Percentiles rank a stretch among this genome's conserved stretches.
phyloP scores from a whole-genome alignment of 2,797 vertebrate genomes.

The Platyrinchus mystaceus region DNA sequence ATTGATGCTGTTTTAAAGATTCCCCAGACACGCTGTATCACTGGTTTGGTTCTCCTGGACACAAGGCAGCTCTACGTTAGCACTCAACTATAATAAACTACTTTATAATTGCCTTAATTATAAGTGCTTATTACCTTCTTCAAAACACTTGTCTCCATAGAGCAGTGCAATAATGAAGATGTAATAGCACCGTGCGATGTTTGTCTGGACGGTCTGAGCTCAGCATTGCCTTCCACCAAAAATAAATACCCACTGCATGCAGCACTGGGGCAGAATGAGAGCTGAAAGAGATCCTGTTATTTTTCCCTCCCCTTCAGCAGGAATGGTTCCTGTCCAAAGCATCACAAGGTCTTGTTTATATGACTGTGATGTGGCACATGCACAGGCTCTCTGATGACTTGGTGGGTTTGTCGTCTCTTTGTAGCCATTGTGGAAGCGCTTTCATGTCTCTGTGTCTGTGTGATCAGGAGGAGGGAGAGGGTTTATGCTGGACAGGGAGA shows the following conservation, averaged over 20 bases:
- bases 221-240: background rate
- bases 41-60: conserved; percentile 45
- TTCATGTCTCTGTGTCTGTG: background rate
- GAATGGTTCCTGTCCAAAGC: background rate
- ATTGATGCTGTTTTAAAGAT: conserved; percentile 43
- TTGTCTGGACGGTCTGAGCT: conserved; percentile 14
- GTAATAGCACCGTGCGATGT: background rate
- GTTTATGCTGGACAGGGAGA: background rate
- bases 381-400: background rate
- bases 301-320: background rate
- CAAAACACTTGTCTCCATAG: conserved; percentile 61
- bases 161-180: conserved; percentile 43
- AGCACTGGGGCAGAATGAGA: background rate
- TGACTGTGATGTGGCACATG: background rate
- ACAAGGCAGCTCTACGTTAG: conserved; percentile 10
- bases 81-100: conserved; percentile 53
- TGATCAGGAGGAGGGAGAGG: background rate
- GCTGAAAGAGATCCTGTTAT: background rate
- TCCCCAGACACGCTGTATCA: background rate
- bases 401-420: background rate
- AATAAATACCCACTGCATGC: background rate
- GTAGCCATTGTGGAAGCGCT: background rate
- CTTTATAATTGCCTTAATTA: conserved; percentile 66
- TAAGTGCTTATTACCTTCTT: conserved; percentile 63
- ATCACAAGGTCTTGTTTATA: background rate